Evolutionary conservation across 30 jellyfish, hydroid and myxozoan species (phyloP), one percentile per base, ranked within the genome.

Genomic region (Nemopilema nomurai): DNA sequence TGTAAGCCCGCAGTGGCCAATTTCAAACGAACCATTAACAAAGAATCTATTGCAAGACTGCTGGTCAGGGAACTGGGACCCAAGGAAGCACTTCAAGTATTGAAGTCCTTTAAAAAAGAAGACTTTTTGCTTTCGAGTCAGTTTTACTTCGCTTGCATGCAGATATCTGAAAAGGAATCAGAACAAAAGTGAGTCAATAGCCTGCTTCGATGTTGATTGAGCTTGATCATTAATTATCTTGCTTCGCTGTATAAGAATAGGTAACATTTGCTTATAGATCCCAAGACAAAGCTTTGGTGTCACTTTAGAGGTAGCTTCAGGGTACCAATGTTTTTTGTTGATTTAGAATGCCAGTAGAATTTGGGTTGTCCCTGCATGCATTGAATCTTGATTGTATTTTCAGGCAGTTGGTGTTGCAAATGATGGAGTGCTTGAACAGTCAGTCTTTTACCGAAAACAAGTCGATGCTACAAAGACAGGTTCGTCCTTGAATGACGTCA

Each of bases 1-100:
- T 84, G 93, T 74, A 26, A 28, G 53, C 87, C 93, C 62, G 93
- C 93, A 28, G 57, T 84, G 73, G 87, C 93, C 28, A 82, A 57
- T 49, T 84, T 84, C 49, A 74, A 82, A 16, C 81, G 87, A 41
- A 73, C 84, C 79, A 84, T 74, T 28, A 84, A 20, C 66, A 64
- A 65, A 53, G 93, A 73, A 74, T 73, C 83, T 0, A 16, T 84
- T 52, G 93, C 93, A 6, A 73, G 87, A 69, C 65, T 84, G 16
- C 87, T 84, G 18, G 88, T 84, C 17, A 77, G 83, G 67, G 93
- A 84, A 65, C 75, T 84, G 65, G 93, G 93, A 20, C 69, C 79
- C 21, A 63, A 51, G 25, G 87, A 65, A 41, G 93, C 87, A 3
- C 74, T 84, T 25, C 28, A 32, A 7, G 24, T 84, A 19, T 53